Conservation (phyloP, 1,140 invertebrate species). For the Tyrophagus putrescentiae region DNA sequence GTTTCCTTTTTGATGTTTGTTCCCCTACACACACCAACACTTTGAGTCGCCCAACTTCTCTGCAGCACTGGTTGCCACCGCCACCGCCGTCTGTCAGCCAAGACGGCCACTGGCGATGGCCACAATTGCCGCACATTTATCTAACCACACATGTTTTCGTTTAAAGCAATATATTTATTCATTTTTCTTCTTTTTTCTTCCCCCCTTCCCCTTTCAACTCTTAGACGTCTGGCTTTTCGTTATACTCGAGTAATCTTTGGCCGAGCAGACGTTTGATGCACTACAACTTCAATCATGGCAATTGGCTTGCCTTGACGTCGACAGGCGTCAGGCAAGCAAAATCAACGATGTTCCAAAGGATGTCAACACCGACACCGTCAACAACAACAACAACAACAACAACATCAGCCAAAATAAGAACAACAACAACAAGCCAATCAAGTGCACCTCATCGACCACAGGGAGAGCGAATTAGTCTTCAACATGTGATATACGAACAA, state of each 20-base stretch:
- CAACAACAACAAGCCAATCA: constrained; percentile 4
- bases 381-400: too few relatives aligned
- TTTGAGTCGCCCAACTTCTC: too few relatives aligned
- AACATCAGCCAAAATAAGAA: too few relatives aligned
- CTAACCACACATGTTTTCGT: too few relatives aligned
- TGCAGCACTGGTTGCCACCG: too few relatives aligned
- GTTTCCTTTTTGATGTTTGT: too few relatives aligned
- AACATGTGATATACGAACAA: constrained; percentile 7
- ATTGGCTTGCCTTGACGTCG: constrained; percentile 12
- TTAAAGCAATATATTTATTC: too few relatives aligned
- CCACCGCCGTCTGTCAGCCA: too few relatives aligned
- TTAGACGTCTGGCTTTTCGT: neutral
- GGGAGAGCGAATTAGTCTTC: neutral
- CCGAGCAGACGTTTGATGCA: constrained; percentile 2
- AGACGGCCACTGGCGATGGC: too few relatives aligned
- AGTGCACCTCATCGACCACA: neutral
- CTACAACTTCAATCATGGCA: neutral
- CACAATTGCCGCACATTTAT: too few relatives aligned
- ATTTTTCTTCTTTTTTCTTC: neutral
- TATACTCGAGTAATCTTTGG: neutral
- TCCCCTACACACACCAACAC: too few relatives aligned
- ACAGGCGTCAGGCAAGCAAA: constrained; percentile 10
- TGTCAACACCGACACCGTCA: too few relatives aligned
- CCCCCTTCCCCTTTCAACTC: neutral
- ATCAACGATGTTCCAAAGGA: neutral